phyloP scores from a whole-genome alignment of 2,797 vertebrate species.

The Neopelma chrysocephalum region DNA sequence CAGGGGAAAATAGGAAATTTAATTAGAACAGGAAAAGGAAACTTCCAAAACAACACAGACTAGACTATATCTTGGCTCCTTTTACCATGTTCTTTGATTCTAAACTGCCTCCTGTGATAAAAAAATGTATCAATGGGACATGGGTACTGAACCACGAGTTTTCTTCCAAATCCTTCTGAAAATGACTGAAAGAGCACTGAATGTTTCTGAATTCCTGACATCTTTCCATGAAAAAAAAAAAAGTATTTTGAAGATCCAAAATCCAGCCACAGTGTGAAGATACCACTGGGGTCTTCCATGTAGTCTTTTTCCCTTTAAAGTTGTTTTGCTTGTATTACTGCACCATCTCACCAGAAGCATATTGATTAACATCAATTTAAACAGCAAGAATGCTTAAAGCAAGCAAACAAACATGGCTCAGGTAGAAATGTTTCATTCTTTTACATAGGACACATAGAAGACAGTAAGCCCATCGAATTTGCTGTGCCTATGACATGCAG shows the following conservation, averaged over 20 bases:
- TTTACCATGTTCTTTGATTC: neutral
- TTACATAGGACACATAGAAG: neutral
- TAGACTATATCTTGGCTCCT: neutral
- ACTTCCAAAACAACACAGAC: neutral
- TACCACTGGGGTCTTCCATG: rapidly evolving
- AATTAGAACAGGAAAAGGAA: neutral
- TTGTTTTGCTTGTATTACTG: neutral
- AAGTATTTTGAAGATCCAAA: neutral
- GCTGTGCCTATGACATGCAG: neutral
- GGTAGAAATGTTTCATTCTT: neutral
- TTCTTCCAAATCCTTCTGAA: neutral
- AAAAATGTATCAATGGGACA: neutral
- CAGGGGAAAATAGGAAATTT: neutral
- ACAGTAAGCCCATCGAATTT: neutral
- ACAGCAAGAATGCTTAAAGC: neutral
- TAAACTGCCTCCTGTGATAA: neutral
- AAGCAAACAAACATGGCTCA: neutral
- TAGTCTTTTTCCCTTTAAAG: neutral
- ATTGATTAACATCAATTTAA: neutral
- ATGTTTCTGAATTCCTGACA: neutral
- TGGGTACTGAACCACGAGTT: neutral
- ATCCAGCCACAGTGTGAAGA: neutral
- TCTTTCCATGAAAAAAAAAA: neutral
- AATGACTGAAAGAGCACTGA: neutral
- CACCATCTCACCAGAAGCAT: neutral